Base-by-base conservation (phyloP, 2,113 vertebrate species). In the Gymnocephalus cernua region DNA sequence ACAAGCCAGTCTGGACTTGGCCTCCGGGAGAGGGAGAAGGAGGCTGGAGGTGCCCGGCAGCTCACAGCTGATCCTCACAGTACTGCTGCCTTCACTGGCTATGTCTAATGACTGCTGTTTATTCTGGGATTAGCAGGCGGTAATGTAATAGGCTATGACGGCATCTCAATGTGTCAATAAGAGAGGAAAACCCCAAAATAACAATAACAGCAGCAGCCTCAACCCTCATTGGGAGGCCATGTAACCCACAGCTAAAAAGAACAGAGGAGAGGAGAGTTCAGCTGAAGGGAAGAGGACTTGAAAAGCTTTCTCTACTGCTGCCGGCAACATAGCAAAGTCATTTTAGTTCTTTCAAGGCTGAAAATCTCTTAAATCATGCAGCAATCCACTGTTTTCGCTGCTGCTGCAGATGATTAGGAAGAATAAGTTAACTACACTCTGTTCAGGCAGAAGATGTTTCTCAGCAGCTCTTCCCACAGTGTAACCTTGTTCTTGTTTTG, bases 11-110 rank as follows among this genome's bases (percentile, higher is more conserved):
- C 54, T 88, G 84, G 63, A 77, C 50, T 62, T 81, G 18, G 70
- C 86, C 79, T 71, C 47, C 58, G 86, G 82, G 84, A 90, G 23
- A 80, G 6, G 59, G 38, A 80, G 69, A 13, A 44, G 14, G 41
- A 63, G 4, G n/a, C 19, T 47, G 44, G 59, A 73, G 16, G 54
- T 1, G 41, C 51, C 65, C 18, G 48, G 77, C 68, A 81, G 67
- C 45, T 79, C 83, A 90, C 86, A 92, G 89, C 88, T 92, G 89
- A 87, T 89, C 88, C 86, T 82, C 77, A 83, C 77, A 82, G 68
- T 57, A n/a, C 54, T 21, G 59, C 80, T 27, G 75, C 47, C 57
- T 77, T 77, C 51, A 64, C 75, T 51, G 23, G n/a, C 41, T 25
- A 41, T 10, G 45, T 71, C 80, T 80, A 82, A 85, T 83, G 65